phyloP scores from a whole-genome alignment of 2,797 vertebrate species.

The Molossus molossus region DNA sequence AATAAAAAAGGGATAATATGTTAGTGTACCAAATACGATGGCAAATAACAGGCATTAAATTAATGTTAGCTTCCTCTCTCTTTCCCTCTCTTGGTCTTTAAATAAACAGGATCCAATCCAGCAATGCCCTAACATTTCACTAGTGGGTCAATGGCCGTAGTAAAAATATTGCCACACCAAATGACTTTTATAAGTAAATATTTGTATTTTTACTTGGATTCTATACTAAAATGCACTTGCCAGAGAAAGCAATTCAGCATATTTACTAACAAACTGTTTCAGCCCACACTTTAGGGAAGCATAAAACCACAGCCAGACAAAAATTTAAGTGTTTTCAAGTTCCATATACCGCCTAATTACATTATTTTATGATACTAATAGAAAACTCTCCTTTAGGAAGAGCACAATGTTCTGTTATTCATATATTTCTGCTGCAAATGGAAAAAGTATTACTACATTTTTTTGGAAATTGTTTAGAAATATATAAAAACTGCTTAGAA shows the following conservation, averaged over 20 bases:
- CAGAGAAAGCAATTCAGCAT: conserved; percentile 85
- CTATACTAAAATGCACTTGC: conserved; percentile 82
- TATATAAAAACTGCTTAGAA: conserved; percentile 49
- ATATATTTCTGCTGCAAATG: conserved; percentile 25
- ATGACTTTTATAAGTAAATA: conserved; percentile 84
- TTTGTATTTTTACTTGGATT: conserved; percentile 86
- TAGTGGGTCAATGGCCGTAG: conserved; percentile 79
- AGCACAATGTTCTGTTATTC: conserved; percentile 71
- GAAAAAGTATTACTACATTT: conserved; percentile 73
- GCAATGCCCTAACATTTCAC: conserved; percentile 75
- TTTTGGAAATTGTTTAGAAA: conserved; percentile 15
- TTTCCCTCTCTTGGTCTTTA: conserved; percentile 40
- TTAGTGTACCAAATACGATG: neutral
- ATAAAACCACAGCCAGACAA: conserved; percentile 77
- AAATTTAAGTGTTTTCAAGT: conserved; percentile 69
- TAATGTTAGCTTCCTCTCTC: conserved; percentile 4
- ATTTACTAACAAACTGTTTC: conserved; percentile 82
- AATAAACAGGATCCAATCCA: conserved; percentile 69
- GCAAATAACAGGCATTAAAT: conserved; percentile 5
- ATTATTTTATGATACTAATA: conserved; percentile 73
- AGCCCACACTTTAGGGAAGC: conserved; percentile 78
- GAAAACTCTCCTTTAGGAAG: neutral
- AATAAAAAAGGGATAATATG: neutral
- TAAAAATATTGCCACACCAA: conserved; percentile 83
- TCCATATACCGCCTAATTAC: conserved; percentile 45